These are phyloP conservation scores for Drosophila peninsularis DNA, from an alignment of 2,888 invertebrate species.

Conservation along the genomic window DNA sequence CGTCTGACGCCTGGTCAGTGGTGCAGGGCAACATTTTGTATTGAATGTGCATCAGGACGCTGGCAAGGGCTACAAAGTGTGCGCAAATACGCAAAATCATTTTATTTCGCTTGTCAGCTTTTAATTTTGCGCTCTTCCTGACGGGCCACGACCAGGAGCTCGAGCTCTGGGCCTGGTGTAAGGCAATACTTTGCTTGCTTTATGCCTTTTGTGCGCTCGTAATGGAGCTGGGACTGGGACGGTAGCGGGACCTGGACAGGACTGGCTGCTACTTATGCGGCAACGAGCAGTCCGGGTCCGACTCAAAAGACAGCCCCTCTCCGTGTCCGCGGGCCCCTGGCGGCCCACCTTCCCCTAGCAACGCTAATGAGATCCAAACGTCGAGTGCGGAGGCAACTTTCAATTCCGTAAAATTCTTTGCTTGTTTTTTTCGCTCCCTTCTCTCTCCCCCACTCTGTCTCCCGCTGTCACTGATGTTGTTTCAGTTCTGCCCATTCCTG, in stretches of 20 bases:
- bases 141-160: slow-evolving; percentile 13
- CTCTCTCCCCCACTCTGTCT: slow-evolving; percentile 2
- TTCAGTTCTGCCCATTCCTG: slow-evolving; percentile 36
- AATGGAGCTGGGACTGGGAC: slow-evolving; percentile 9
- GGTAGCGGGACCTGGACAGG: slow-evolving; percentile 22
- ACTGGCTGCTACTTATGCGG: slow-evolving; percentile 66
- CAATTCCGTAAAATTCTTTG: slow-evolving; percentile 66
- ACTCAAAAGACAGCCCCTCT: slow-evolving; percentile 53
- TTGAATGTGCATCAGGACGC: slow-evolving; percentile 51
- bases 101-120: slow-evolving; percentile 83
- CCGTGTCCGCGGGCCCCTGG: neutral
- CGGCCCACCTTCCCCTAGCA: slow-evolving; percentile 55
- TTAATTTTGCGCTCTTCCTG: slow-evolving; percentile 72
- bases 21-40: slow-evolving; percentile 44
- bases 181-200: slow-evolving; percentile 33
- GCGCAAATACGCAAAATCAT: slow-evolving; percentile 75
- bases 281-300: slow-evolving; percentile 19
- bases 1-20: slow-evolving; percentile 25
- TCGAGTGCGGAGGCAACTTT: slow-evolving; percentile 61
- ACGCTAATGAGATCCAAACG: slow-evolving; percentile 82
- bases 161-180: neutral
- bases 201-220: slow-evolving; percentile 33
- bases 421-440: slow-evolving; percentile 26
- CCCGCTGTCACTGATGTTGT: slow-evolving; percentile 53
- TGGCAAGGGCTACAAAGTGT: slow-evolving; percentile 48